Base-by-base conservation (phyloP, 2,113 vertebrate genomes). In the Scolopax mira region DNA sequence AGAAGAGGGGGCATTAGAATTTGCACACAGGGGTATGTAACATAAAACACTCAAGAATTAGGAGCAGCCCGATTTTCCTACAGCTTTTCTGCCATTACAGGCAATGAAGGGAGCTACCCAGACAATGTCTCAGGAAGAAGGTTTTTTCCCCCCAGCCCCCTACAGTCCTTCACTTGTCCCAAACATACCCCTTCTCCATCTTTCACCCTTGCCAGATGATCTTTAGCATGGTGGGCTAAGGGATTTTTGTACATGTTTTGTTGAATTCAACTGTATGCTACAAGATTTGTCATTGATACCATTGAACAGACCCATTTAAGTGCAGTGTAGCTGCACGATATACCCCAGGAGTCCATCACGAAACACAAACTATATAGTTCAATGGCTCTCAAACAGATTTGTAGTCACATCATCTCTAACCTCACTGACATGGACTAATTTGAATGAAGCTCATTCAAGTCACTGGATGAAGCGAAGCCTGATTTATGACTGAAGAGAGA, bases 1-100 rank as follows among this genome's bases (percentile, higher is more conserved):
- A 84, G 28, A 85, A 92, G 71, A 96, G 95, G 84, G 54, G 33
- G 61, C 51, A 88, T 92, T 90, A 94, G 44, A 52, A 74, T 88
- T 95, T 80, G 49, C 9, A 96, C 27, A 46, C 55, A 60, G 39
- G 2, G 3, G 3, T 44, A 52, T 30, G 17, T 27, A 83, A 80
- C 2, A 18, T 37, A 30, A 57, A 74, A 30, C 11, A 10, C 14
- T 55, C 42, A 46, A 48, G 61, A 3, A 57, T 78, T 35, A 81
- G 10, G 11, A 83, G 27, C 3, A 67, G 60, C 3, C 18, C 67
- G 22, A 19, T 70, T 78, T 79, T 90, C 28, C 64, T 88, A 55
- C 16, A 19, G 7, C 15, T 85, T 92, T 82, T 72, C 67, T 85
- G 22, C 12, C 39, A 41, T 30, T 52, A 42, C 22, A 91, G 28